Conservation (phyloP, 2,113 vertebrate species). For the Eira barbara region DNA sequence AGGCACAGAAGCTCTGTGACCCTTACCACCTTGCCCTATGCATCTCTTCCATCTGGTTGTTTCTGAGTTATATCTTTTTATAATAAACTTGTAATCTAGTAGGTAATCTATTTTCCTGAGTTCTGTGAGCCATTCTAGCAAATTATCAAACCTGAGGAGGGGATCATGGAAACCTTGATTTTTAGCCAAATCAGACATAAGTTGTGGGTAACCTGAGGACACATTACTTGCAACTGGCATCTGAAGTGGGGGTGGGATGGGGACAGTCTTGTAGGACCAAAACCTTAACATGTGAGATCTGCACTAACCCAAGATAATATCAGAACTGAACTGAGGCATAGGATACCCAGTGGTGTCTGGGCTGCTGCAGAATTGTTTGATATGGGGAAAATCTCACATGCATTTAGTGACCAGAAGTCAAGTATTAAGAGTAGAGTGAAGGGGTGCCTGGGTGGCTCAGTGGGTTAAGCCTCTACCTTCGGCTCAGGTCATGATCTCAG, state of each 20-base stretch:
- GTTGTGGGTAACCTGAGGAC: neutral
- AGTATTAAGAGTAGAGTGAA: neutral
- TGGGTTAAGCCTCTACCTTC: no score
- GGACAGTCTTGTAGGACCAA: neutral
- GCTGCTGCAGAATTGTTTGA: neutral
- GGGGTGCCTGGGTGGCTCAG: neutral
- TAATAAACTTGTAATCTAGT: neutral
- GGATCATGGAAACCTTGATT: neutral
- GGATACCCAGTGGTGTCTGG: neutral
- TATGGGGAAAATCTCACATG: neutral
- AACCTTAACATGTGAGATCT: neutral
- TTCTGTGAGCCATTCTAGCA: neutral
- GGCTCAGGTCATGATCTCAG: no score
- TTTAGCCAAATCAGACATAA: neutral
- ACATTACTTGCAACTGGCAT: neutral
- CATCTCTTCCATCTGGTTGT: neutral
- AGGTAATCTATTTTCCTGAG: neutral
- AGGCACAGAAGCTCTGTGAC: neutral
- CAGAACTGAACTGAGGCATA: neutral
- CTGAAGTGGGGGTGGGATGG: neutral
- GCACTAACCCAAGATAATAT: no score
- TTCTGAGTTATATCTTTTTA: neutral
- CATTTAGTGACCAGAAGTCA: neutral
- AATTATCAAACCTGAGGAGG: neutral
- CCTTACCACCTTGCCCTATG: neutral